phyloP scores from a whole-genome alignment of 2,888 invertebrate species.

The Philopedon plagiatum region DNA sequence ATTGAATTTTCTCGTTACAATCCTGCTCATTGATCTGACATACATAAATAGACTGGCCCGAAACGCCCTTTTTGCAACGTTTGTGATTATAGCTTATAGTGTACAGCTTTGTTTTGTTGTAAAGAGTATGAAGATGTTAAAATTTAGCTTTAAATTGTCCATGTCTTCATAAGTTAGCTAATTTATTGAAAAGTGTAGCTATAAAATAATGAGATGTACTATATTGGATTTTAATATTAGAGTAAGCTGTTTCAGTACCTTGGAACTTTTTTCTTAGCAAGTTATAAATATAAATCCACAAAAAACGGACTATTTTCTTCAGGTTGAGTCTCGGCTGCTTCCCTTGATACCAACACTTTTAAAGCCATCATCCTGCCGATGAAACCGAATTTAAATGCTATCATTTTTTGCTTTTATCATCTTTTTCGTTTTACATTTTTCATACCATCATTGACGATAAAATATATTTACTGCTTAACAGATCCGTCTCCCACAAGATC shows the following conservation, averaged over 20 bases:
- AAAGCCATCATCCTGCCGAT: too few relatives aligned
- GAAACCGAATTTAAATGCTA: too few relatives aligned
- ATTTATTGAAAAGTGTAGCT: conserved; percentile 30
- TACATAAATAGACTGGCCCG: conserved; percentile 10
- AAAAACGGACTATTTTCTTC: too few relatives aligned
- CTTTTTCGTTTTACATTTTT: too few relatives aligned
- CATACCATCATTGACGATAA: too few relatives aligned
- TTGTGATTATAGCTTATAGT: conserved; percentile 47
- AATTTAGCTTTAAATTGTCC: conserved; percentile 27
- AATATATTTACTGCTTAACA: too few relatives aligned
- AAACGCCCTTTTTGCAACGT: conserved; percentile 24
- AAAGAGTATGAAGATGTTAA: conserved; percentile 24
- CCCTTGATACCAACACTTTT: too few relatives aligned
- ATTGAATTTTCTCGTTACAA: not conserved
- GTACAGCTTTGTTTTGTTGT: conserved; percentile 35
- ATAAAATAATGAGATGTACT: not conserved
- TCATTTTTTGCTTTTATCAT: too few relatives aligned
- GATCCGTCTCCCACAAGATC: too few relatives aligned
- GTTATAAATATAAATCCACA: not conserved
- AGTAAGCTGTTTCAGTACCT: conserved; percentile 28
- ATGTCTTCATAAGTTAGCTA: conserved; percentile 20
- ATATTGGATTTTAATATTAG: conserved; percentile 7
- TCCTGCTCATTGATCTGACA: not conserved
- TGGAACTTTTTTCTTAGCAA: not conserved
- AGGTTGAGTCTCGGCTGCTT: too few relatives aligned